Base-by-base conservation (phyloP, 1,140 invertebrate genomes). In the Drosophila burlai region DNA sequence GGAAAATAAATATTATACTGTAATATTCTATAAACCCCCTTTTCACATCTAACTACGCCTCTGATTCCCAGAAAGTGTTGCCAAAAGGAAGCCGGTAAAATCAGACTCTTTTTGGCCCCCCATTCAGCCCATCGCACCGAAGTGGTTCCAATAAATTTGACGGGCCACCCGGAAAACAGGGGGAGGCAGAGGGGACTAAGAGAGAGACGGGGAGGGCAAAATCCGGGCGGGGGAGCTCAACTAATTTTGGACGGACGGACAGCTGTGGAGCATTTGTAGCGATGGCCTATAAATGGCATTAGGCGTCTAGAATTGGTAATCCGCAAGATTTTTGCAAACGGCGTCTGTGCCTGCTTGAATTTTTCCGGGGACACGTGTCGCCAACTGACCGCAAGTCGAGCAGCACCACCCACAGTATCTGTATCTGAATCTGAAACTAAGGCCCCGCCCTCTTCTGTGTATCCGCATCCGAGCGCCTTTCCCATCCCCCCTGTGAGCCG, bases 261-360 rank as follows among this genome's bases (percentile, higher is more conserved):
- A 90, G 78, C 86, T 91, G 67, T 71, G 82, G 82, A 82, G 83
- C 85, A 90, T 90, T 90, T 90, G 82, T 90, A 82, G 83, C 86
- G 86, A 90, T 90, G 85, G 85, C 76, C 81, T 65, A 90, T 90
- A 90, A 90, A 90, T 91, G 86, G 85, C 72, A 90, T 90, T 90
- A 90, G 82, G 85, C 85, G 85, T 90, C 85, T 90, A 91, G 85
- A 91, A 90, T 90, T 91, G 85, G 85, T 90, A 90, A 90, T 90
- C 85, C 85, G 76, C 61, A 91, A 85, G 86, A 90, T 91, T 82
- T 90, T 91, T 81, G 85, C 85, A 81, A 84, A 74, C 52, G 71
- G 60, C 66, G 67, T 75, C 67, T 78, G 80, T 49, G 59, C 47
- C 66, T 18, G 64, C 36, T 38, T 50, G 24, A 45, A 46, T 61